Percentiles rank a stretch among this genome's conserved stretches.
These are phyloP conservation scores for Ciona savignyi DNA, from an alignment of 23 tunicate species.

Conservation along the genomic window DNA sequence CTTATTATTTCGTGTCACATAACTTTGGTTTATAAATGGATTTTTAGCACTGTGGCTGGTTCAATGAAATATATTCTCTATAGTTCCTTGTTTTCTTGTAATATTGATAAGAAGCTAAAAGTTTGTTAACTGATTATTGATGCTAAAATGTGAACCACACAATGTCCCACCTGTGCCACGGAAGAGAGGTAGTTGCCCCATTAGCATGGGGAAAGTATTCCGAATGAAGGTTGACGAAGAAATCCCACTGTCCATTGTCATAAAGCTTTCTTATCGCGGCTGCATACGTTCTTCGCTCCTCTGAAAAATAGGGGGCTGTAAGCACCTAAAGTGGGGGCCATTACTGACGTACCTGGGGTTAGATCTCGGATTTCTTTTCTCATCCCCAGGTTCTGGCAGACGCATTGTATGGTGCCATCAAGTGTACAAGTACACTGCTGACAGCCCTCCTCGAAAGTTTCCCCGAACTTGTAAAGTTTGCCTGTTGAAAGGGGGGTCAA, in stretches of 20 bases:
- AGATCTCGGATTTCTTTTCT: conserved; percentile 79
- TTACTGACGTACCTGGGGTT: conserved; percentile 59
- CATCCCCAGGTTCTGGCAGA: conserved; percentile 47
- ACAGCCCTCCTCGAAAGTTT: conserved; percentile 55
- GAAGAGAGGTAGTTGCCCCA: conserved; percentile 43
- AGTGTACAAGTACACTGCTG: conserved; percentile 68
- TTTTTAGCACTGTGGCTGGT: too few relatives aligned
- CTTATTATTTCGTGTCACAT: too few relatives aligned
- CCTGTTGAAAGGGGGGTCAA: conserved; percentile 33
- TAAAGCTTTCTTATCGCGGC: conserved; percentile 39
- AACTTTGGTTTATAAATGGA: too few relatives aligned
- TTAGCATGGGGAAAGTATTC: conserved; percentile 66
- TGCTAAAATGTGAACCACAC: too few relatives aligned
- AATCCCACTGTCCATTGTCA: conserved; percentile 61
- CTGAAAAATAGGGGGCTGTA: too few relatives aligned
- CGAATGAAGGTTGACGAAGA: conserved; percentile 41
- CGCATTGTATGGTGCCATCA: conserved; percentile 62
- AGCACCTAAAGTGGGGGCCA: too few relatives aligned
- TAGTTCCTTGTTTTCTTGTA: too few relatives aligned
- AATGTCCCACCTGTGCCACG: conserved; percentile 92
- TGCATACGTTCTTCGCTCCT: conserved; percentile 4
- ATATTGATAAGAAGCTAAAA: background rate
- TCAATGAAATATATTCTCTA: too few relatives aligned
- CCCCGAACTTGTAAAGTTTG: conserved; percentile 46
- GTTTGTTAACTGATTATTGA: background rate